Evolutionary conservation across 1,140 invertebrate genomes (phyloP).

Genomic region (Psilanteris sp.): DNA sequence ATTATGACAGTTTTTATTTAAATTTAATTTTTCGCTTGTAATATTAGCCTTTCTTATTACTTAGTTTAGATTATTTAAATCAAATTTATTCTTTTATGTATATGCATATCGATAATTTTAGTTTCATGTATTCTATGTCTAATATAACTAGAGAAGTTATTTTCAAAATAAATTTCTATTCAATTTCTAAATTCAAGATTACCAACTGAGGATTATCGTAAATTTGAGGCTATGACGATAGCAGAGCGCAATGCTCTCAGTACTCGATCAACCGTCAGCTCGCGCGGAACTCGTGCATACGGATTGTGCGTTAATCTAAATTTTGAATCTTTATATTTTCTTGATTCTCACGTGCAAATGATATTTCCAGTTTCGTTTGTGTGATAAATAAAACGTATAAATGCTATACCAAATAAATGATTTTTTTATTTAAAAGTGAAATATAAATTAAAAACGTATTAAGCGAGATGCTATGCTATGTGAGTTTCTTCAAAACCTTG

Average conservation of each 20-base stretch:
- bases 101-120: too few species aligned
- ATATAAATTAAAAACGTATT: constrained; percentile 20
- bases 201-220: constrained; percentile 67
- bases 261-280: constrained; percentile 72
- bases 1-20: too few species aligned
- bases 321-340: constrained; percentile 1
- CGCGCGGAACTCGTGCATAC: constrained; percentile 61
- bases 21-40: too few species aligned
- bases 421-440: constrained; percentile 12
- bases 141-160: too few species aligned
- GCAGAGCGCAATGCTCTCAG: constrained; percentile 71
- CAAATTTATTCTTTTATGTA: too few species aligned
- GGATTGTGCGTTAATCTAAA: too few species aligned
- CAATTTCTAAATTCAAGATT: constrained; percentile 42
- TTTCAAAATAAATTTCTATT: constrained; percentile 30
- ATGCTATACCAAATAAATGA: too few species aligned
- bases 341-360: background rate
- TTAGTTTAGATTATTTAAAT: too few species aligned
- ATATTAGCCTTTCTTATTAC: too few species aligned
- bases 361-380: background rate
- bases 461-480: constrained; percentile 71
- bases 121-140: too few species aligned
- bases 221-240: constrained; percentile 67
- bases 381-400: background rate
- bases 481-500: constrained; percentile 63